These are phyloP conservation scores for Drosophila pegasa DNA, from an alignment of 2,888 invertebrate species.

Conservation along the genomic window DNA sequence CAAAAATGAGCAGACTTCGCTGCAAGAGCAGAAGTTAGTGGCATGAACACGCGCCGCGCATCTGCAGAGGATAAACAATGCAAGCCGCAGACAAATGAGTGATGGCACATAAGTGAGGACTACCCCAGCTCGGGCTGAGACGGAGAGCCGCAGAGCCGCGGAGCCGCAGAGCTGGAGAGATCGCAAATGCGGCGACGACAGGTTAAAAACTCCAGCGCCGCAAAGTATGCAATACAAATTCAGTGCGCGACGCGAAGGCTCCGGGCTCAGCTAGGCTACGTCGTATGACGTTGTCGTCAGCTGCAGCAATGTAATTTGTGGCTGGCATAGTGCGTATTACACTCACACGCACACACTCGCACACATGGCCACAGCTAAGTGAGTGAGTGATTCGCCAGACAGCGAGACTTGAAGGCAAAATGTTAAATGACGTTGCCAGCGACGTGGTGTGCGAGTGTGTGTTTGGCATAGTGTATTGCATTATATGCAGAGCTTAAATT, in stretches of 20 bases:
- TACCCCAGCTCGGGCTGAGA: background rate
- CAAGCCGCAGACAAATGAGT: constrained; percentile 74
- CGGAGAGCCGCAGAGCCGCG: background rate
- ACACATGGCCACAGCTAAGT: constrained; percentile 56
- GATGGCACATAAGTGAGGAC: constrained; percentile 54
- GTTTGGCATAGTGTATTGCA: constrained; percentile 30
- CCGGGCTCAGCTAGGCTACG: constrained; percentile 50
- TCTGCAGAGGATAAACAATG: constrained; percentile 65
- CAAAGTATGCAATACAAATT: constrained; percentile 74
- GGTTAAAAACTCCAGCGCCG: constrained; percentile 65
- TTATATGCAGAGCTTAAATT: constrained; percentile 51
- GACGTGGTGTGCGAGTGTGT: constrained; percentile 18
- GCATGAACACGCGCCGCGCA: constrained; percentile 32
- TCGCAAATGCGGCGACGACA: constrained; percentile 51
- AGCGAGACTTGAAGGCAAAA: constrained; percentile 78
- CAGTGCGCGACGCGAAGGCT: constrained; percentile 47
- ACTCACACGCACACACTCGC: constrained; percentile 18
- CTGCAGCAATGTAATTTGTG: constrained; percentile 74
- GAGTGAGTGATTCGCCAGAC: constrained; percentile 79
- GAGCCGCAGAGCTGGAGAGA: constrained; percentile 1
- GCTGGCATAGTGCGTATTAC: constrained; percentile 52
- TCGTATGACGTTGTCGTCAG: constrained; percentile 55
- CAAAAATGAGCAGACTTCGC: constrained; percentile 30
- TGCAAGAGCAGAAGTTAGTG: constrained; percentile 40
- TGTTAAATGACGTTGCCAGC: constrained; percentile 77